These are phyloP conservation scores for Chromoteleia sp. DNA, from an alignment of 2,888 invertebrate genomes.

Conservation along the genomic window DNA sequence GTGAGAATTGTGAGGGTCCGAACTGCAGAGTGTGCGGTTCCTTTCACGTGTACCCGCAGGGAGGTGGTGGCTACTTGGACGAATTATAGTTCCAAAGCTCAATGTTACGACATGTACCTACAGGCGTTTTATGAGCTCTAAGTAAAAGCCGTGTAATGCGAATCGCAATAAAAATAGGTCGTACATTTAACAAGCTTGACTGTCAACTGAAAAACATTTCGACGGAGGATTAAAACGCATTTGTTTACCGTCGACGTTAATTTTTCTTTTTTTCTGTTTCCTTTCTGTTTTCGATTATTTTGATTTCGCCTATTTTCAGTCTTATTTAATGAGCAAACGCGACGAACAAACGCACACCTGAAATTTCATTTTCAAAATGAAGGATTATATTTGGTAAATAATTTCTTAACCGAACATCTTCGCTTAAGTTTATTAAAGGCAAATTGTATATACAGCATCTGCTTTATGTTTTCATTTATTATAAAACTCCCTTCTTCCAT, in stretches of 20 bases:
- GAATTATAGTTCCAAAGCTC: constrained; percentile 67
- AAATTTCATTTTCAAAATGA: not conserved
- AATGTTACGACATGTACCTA: constrained; percentile 66
- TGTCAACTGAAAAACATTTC: constrained; percentile 8
- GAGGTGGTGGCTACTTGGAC: constrained; percentile 60
- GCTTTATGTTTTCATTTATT: not conserved
- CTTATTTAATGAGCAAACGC: too few relatives aligned
- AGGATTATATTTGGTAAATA: not conserved
- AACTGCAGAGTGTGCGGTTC: constrained; percentile 69
- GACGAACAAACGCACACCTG: not conserved
- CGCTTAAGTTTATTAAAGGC: constrained; percentile 5
- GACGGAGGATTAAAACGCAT: not conserved
- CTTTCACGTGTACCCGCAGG: constrained; percentile 66
- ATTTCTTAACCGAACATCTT: too few relatives aligned
- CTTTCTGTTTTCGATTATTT: not conserved
- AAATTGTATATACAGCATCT: not conserved
- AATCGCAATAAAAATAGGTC: constrained; percentile 57
- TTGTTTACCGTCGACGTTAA: too few relatives aligned
- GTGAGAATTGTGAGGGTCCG: constrained; percentile 61
- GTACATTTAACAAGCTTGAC: constrained; percentile 23
- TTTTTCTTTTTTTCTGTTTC: too few relatives aligned
- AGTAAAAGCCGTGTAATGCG: constrained; percentile 56
- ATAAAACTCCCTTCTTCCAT: too few relatives aligned
- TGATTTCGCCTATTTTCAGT: too few relatives aligned
- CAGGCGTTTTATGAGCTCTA: constrained; percentile 58